A percentile compares a stretch with the other conserved stretches of the same genome.
Conservation (phyloP, 2,113 vertebrate species). For the Corydoras sp. region DNA sequence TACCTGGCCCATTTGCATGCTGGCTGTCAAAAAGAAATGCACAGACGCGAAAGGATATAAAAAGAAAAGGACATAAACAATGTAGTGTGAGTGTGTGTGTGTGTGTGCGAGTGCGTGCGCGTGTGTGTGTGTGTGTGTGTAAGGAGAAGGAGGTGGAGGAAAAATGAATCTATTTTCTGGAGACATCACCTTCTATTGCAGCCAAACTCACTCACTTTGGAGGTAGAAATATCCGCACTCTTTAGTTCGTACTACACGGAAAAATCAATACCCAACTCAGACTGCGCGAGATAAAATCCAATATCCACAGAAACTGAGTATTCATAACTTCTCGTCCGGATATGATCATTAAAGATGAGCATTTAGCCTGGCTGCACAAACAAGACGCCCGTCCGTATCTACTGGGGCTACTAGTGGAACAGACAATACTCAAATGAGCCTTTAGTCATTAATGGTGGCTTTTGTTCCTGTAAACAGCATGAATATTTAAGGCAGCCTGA, state of each 20-base stretch:
- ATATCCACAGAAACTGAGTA: slow-evolving; percentile 16
- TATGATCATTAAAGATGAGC: slow-evolving; percentile 20
- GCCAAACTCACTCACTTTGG: slow-evolving; percentile 8
- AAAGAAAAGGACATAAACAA: slow-evolving; percentile 32
- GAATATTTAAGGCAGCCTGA: slow-evolving; percentile 46
- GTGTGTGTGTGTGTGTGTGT: neutral
- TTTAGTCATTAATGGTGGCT: slow-evolving; percentile 47
- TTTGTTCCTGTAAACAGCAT: slow-evolving; percentile 51
- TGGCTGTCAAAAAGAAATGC: slow-evolving; percentile 40
- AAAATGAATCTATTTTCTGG: slow-evolving; percentile 10
- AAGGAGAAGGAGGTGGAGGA: too few relatives aligned
- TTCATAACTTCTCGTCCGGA: slow-evolving; percentile 11
- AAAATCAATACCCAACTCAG: slow-evolving; percentile 26
- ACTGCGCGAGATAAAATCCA: slow-evolving; percentile 3
- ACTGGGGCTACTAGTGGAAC: slow-evolving; percentile 10
- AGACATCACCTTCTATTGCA: slow-evolving; percentile 17
- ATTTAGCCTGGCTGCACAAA: slow-evolving; percentile 3
- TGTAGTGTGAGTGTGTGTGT: neutral
- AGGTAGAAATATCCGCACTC: slow-evolving; percentile 16
- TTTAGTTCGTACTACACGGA: slow-evolving; percentile 11
- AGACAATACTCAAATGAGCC: slow-evolving; percentile 34
- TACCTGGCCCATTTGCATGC: slow-evolving; percentile 45
- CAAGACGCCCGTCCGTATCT: neutral
- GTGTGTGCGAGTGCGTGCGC: slow-evolving; percentile 6
- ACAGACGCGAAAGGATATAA: slow-evolving; percentile 39